Evolutionary conservation across 2,113 vertebrate species (phyloP), one percentile per base, ranked within the genome.

Genomic region (Myiagra hebetior): DNA sequence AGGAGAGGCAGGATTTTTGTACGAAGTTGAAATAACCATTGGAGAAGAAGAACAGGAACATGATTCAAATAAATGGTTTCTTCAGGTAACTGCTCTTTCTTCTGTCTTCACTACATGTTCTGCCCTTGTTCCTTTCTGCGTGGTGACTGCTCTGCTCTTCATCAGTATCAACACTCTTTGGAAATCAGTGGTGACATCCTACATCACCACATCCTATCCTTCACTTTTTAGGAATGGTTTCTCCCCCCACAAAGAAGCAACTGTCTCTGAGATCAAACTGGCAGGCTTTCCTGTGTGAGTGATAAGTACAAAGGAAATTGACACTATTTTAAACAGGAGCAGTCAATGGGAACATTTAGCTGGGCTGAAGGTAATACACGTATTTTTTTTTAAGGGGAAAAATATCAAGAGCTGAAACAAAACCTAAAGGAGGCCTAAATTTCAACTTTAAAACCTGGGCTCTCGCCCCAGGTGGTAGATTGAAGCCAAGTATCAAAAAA

Each of bases 161-260:
- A 74, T 91, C 85, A 90, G 16, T 76, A 75, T 50, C 68, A 75
- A 70, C 24, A 50, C 55, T 63, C 39, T 59, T 52, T 83, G 50
- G 57, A 83, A 91, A 93, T 90, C 82, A 42, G 26, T 79, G 53
- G n/a, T 94, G 91, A 91, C 89, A 89, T 79, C 37, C 49, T 85
- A 57, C 57, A 93, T 64, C 46, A 65, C 33, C 42, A 62, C 64
- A 65, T 91, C 52, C 52, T 75, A 24, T 42, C 73, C 30, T 87
- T 64, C 9, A 2, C 56, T 57, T 89, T 94, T 95, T 89, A 62
- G 56, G 69, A 64, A 73, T 42, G 31, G 28, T 62, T 94, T 87
- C 87, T 95, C 53, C 57, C 57, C 46, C 80, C 62, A 49, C 35
- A 56, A 42, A 75, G 64, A 90, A 95, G n/a, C 13, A 91, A 62